phyloP scores from a whole-genome alignment of 2,113 vertebrate genomes.

The Ondatra zibethicus region DNA sequence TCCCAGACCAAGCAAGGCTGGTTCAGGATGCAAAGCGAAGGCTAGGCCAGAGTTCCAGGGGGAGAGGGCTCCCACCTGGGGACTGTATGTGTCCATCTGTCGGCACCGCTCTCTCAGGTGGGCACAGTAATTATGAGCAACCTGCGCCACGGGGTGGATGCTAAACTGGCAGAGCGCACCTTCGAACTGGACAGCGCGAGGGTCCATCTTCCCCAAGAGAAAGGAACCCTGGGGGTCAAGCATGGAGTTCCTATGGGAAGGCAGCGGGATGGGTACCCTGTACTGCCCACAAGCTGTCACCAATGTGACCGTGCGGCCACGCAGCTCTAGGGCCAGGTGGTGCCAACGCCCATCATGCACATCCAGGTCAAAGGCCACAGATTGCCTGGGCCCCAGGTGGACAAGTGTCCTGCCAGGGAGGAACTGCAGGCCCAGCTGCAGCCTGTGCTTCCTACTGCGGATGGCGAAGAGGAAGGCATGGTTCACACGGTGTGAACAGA shows the following conservation, averaged over 20 bases:
- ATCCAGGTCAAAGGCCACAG: slow-evolving; percentile 95
- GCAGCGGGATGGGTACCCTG: slow-evolving; percentile 89
- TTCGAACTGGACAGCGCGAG: slow-evolving; percentile 94
- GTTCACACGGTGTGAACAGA: slow-evolving; percentile 96
- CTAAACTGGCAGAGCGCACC: slow-evolving; percentile 98
- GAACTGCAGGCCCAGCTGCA: slow-evolving; percentile 96
- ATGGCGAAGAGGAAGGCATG: slow-evolving; percentile 94
- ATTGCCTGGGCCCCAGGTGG: slow-evolving; percentile 91
- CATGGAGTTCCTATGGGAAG: slow-evolving; percentile 88
- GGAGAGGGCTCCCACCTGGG: slow-evolving; percentile 88
- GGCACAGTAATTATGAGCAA: slow-evolving; percentile 97
- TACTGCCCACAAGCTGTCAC: slow-evolving; percentile 94
- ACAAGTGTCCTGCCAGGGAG: slow-evolving; percentile 91
- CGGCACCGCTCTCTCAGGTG: slow-evolving; percentile 97
- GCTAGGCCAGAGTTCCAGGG: slow-evolving; percentile 87
- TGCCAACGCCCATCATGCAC: slow-evolving; percentile 97
- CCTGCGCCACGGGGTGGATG: slow-evolving; percentile 95
- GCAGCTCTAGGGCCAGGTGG: slow-evolving; percentile 92
- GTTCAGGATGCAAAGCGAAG: slow-evolving; percentile 73
- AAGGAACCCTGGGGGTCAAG: slow-evolving; percentile 95
- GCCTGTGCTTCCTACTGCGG: slow-evolving; percentile 91
- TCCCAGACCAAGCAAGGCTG: slow-evolving; percentile 74
- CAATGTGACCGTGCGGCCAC: slow-evolving; percentile 89
- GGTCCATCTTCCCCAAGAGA: slow-evolving; percentile 95
- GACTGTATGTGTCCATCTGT: slow-evolving; percentile 92